phyloP scores from a whole-genome alignment of 2,113 vertebrate species.

The Brachyhypopomus gauderio region DNA sequence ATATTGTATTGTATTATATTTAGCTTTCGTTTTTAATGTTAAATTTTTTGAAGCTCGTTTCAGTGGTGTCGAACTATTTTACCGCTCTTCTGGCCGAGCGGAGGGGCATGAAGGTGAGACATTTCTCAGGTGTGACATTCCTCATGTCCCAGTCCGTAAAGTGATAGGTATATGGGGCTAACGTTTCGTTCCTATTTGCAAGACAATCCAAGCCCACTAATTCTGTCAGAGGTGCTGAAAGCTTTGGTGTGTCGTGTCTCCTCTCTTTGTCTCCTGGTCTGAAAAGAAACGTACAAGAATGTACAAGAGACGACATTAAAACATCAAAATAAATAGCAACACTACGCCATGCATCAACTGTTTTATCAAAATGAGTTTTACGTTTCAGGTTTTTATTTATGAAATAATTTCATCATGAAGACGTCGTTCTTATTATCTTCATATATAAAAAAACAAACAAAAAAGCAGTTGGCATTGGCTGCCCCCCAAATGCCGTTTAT shows the following conservation, averaged over 20 bases:
- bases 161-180: conserved; percentile 23
- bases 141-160: conserved; percentile 27
- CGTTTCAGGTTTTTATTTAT: neutral
- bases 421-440: too few relatives aligned
- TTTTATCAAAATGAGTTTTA: neutral
- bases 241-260: neutral
- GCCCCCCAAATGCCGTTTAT: neutral
- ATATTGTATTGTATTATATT: too few relatives aligned
- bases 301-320: neutral
- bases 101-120: too few relatives aligned
- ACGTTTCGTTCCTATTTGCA: conserved; percentile 32
- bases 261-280: neutral
- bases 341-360: neutral
- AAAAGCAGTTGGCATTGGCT: neutral
- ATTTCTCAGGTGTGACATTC: conserved; percentile 31
- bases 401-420: too few relatives aligned
- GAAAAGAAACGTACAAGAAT: neutral
- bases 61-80: too few relatives aligned
- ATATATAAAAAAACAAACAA: too few relatives aligned
- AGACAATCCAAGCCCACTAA: conserved; percentile 27
- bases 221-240: conserved; percentile 17
- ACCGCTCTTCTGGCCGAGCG: too few relatives aligned
- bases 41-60: too few relatives aligned
- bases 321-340: neutral
- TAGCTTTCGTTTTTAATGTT: too few relatives aligned